Base-by-base conservation (phyloP, 2,888 invertebrate genomes). In the Pseudococcus viburni region DNA sequence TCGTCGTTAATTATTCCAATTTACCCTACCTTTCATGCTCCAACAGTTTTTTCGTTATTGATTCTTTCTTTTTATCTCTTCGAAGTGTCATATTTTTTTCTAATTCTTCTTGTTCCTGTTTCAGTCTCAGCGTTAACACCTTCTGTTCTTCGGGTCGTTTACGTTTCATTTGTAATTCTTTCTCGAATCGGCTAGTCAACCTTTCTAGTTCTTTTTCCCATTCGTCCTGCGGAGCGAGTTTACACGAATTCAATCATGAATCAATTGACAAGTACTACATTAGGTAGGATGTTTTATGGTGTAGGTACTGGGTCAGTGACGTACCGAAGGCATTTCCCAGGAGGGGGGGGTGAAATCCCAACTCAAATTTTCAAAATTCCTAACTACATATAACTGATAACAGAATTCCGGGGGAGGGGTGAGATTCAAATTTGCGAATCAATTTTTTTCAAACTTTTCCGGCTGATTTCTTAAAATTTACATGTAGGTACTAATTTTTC, bases 151-250 rank as follows among this genome's bases (percentile, higher is more conserved):
- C 96, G 0, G 96, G 95, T 90, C 95, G 93, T 91, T 95, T 94
- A 90, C 96, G 94, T 91, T 96, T 95, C 88, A 95, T 94, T 91
- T 96, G 95, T 93, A 98, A 94, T 92, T 98, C 98, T 91, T 96
- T 94, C 91, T 98, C 98, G 92, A 97, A 98, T 91, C 96, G 94
- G 91, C 95, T 96, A 88, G 98, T 97, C 90, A 99, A 93, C 90
- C 97, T 94, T 91, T 97, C 96, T 91, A 99, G 92, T 92, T 99
- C 99, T 90, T 96, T 95, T 92, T 99, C 99, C 98, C 98, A 98
- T 94, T 98, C 98, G 91, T 98, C 98, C 96, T 97, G 93, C 89
- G 17, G 4, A 51, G 5, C 5, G n/a, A 77, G 15, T 51, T 33
- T 33, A 33, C 3, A 33, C 26, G 26, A 33, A 33, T 33, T 33